A percentile compares a stretch with the other conserved stretches of the same genome.
Conservation (phyloP, 2,888 invertebrate species). For the Amiota minor region DNA sequence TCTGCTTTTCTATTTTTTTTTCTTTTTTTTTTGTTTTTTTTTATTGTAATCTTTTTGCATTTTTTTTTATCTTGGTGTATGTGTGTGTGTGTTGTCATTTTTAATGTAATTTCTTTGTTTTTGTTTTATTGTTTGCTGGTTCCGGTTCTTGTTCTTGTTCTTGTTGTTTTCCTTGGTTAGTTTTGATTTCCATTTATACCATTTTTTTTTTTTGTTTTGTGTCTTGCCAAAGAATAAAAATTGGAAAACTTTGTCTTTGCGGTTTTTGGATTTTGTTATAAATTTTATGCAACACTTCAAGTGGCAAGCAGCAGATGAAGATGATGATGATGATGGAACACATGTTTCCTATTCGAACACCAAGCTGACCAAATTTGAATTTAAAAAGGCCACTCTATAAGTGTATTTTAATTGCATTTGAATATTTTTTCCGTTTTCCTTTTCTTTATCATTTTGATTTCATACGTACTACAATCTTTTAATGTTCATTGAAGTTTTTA, state of each 20-base stretch:
- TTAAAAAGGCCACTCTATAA: constrained; percentile 6
- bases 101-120: constrained; percentile 1
- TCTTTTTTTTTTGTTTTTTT: neutral
- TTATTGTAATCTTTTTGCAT: constrained; percentile 1
- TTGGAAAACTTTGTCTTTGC: constrained; percentile 20
- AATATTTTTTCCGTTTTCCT: neutral
- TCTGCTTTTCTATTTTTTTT: no score
- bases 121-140: neutral
- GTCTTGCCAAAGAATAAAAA: neutral
- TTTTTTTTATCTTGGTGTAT: neutral
- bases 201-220: neutral
- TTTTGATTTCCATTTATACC: neutral
- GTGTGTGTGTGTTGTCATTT: constrained; percentile 2
- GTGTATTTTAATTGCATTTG: constrained; percentile 12
- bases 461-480: neutral
- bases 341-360: neutral
- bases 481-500: no score
- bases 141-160: neutral
- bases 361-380: constrained; percentile 5
- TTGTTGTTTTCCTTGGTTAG: constrained; percentile 19
- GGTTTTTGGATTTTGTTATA: neutral
- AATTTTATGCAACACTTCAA: neutral
- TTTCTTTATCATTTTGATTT: neutral
- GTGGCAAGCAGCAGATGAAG: neutral
- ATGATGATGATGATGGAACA: neutral